Percentiles rank a stretch among this genome's conserved stretches.
Evolutionary conservation across 2,888 invertebrate species (phyloP).

Genomic region (Pristionchus mayeri): DNA sequence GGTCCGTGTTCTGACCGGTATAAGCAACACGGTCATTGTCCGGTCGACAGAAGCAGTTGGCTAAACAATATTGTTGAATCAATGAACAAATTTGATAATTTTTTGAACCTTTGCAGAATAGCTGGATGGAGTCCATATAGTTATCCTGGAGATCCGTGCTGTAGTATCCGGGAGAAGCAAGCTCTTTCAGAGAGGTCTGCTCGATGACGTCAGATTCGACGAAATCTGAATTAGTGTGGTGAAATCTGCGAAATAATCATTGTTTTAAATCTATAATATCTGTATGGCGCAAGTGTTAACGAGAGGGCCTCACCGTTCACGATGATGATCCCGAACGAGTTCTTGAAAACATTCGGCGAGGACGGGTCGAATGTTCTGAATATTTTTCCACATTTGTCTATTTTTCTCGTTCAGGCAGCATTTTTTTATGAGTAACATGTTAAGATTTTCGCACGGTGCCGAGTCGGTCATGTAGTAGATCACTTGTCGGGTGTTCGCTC

Average conservation of each 20-base stretch:
- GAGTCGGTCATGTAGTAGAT: slow-evolving; percentile 30
- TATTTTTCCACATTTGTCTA: not conserved
- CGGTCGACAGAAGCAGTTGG: not conserved
- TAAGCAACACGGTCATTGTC: not conserved
- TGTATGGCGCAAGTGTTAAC: not conserved
- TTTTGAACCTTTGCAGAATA: slow-evolving; percentile 16
- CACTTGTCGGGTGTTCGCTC: not conserved
- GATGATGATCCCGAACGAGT: not conserved
- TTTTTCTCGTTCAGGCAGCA: not conserved
- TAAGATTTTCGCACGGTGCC: not conserved
- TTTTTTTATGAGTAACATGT: not conserved
- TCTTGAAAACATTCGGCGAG: not conserved
- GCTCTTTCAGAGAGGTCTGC: not conserved
- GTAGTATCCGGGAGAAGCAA: not conserved
- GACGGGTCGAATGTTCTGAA: not conserved
- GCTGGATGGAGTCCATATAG: not conserved
- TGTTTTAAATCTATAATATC: not conserved
- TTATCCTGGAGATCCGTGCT: not conserved
- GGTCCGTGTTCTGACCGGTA: not conserved
- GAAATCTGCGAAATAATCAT: not conserved
- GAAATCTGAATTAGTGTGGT: not conserved
- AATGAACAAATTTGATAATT: not conserved
- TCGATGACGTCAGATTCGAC: not conserved
- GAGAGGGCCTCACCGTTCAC: not conserved
- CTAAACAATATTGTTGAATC: not conserved